Percentiles rank a stretch among this genome's conserved stretches.
These are phyloP conservation scores for Drosophila busckii DNA, from an alignment of 1,140 invertebrate genomes.

Conservation along the genomic window DNA sequence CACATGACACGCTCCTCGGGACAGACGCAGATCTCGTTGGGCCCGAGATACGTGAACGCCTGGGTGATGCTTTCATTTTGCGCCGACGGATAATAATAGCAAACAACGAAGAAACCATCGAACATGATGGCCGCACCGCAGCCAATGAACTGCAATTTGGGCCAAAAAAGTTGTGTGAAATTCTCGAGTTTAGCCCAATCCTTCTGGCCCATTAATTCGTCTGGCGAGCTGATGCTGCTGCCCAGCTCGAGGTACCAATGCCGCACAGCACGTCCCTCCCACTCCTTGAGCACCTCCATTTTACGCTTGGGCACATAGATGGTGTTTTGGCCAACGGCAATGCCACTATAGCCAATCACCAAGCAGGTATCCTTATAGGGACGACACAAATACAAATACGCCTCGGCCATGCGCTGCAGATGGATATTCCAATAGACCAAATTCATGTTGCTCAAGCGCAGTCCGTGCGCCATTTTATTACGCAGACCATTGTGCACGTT, in stretches of 20 bases:
- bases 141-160: slow-evolving; percentile 21
- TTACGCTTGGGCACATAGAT: background rate
- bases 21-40: slow-evolving; percentile 15
- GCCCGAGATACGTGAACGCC: background rate
- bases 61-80: background rate
- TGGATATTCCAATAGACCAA: slow-evolving; percentile 32
- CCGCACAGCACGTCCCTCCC: slow-evolving; percentile 24
- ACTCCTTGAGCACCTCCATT: background rate
- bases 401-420: slow-evolving; percentile 29
- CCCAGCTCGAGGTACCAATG: slow-evolving; percentile 22
- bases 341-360: background rate
- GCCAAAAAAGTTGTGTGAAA: slow-evolving; percentile 19
- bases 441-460: slow-evolving; percentile 29
- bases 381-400: slow-evolving; percentile 19
- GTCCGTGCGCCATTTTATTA: slow-evolving; percentile 21
- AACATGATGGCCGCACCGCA: slow-evolving; percentile 32
- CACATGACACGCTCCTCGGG: slow-evolving; percentile 3
- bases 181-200: background rate
- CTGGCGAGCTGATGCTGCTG: background rate
- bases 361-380: slow-evolving; percentile 24
- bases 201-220: background rate
- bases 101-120: slow-evolving; percentile 27
- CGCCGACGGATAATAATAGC: slow-evolving; percentile 32
- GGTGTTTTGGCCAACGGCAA: slow-evolving; percentile 17
- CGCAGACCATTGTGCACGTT: slow-evolving; percentile 30